These are phyloP conservation scores for Dicyrtoma fusca DNA, from an alignment of 2,888 invertebrate species.

Conservation along the genomic window DNA sequence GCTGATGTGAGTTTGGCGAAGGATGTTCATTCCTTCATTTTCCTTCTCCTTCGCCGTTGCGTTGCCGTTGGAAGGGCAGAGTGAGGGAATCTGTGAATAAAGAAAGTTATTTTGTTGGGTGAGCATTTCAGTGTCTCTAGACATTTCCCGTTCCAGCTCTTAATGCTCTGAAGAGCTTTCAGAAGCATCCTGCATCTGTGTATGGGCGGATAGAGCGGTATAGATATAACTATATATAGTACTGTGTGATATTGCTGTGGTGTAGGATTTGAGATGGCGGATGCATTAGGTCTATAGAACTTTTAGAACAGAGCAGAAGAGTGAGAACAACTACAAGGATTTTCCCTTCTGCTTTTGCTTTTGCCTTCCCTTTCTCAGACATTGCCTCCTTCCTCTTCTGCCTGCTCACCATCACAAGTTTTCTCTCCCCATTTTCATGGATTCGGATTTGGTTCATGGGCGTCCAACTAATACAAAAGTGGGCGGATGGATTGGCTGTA, in stretches of 20 bases:
- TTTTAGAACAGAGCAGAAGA: no score
- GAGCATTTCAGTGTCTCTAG: constrained; percentile 38
- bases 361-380: constrained; percentile 1
- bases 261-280: no score
- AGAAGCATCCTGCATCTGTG: no score
- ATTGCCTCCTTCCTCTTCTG: constrained; percentile 15
- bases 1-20: no score
- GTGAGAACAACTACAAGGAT: background rate
- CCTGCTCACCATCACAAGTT: constrained; percentile 3
- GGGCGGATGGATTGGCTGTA: no score
- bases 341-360: background rate
- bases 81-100: constrained; percentile 24
- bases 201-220: no score
- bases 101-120: constrained; percentile 47
- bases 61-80: constrained; percentile 1
- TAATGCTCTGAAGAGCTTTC: no score
- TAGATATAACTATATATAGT: no score
- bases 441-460: background rate
- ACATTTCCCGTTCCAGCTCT: constrained; percentile 18
- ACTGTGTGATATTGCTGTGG: no score
- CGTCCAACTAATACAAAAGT: no score
- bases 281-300: no score
- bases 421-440: background rate
- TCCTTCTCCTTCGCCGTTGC: background rate
- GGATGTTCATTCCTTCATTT: constrained; percentile 1